These are phyloP conservation scores for Petroica traversi DNA, from an alignment of 2,113 vertebrate species.

Conservation along the genomic window DNA sequence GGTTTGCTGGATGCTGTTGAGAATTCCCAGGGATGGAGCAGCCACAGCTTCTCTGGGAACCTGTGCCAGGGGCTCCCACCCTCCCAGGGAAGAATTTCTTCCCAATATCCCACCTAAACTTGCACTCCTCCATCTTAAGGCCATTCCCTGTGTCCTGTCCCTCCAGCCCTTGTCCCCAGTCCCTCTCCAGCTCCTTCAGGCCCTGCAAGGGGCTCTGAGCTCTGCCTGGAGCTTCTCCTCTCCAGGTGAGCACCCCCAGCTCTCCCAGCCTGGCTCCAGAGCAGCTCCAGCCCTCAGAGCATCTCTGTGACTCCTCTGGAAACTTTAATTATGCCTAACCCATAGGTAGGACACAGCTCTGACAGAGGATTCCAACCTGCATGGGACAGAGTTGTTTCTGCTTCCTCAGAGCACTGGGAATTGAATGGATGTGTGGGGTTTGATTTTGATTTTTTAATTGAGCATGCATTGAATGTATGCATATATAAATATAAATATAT, in stretches of 20 bases:
- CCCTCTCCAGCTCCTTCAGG: not conserved
- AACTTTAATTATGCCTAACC: not conserved
- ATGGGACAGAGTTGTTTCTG: not conserved
- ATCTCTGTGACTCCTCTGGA: not conserved
- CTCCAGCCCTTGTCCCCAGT: not conserved
- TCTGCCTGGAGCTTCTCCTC: not conserved
- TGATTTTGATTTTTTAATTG: not conserved
- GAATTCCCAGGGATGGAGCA: not conserved
- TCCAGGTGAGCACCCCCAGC: not conserved
- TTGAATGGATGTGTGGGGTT: not conserved
- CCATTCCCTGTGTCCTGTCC: not conserved
- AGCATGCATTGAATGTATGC: not conserved
- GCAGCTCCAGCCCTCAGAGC: not conserved
- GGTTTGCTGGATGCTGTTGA: not conserved
- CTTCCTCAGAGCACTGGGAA: not conserved
- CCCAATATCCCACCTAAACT: not conserved
- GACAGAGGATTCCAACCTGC: not conserved
- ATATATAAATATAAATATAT: not conserved
- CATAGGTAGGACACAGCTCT: not conserved
- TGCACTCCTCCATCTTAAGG: not conserved
- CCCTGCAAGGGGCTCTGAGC: fast-evolving
- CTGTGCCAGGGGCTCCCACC: not conserved
- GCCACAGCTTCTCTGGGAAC: not conserved
- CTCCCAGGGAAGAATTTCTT: not conserved
- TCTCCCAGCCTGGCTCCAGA: not conserved